Percentiles rank a stretch among this genome's conserved stretches.
phyloP scores from a whole-genome alignment of 2,113 vertebrate species.

The Loxodonta africana region DNA sequence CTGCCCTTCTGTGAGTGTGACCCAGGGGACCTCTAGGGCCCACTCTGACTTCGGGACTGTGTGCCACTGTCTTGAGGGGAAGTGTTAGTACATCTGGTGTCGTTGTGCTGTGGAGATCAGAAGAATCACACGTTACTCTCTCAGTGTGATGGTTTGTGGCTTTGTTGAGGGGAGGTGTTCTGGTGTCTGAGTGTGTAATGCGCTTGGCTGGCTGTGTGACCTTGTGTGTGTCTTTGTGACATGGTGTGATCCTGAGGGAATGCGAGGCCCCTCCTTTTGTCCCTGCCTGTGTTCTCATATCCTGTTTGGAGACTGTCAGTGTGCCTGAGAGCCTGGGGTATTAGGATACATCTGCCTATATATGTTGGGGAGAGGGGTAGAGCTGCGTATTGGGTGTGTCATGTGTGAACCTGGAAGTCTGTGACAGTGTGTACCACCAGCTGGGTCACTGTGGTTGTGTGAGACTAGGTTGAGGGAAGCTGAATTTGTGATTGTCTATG shows the following conservation, averaged over 20 bases:
- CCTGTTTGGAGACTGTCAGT: background rate
- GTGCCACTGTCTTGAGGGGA: background rate
- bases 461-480: background rate
- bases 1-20: background rate
- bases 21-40: background rate
- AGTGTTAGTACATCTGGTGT: background rate
- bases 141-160: background rate
- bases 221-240: background rate
- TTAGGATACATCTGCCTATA: background rate
- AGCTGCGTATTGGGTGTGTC: background rate
- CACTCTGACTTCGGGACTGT: background rate
- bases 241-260: background rate
- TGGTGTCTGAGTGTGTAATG: background rate
- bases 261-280: background rate
- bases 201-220: background rate
- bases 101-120: background rate
- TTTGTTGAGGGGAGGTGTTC: background rate
- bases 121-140: background rate
- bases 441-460: background rate
- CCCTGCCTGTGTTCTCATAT: background rate
- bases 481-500: background rate
- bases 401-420: background rate
- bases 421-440: no score
- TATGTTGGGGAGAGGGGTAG: background rate
- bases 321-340: background rate